Evolutionary conservation across 2,797 vertebrate genomes (phyloP).

Genomic region (Lagocephalus sceleratus): DNA sequence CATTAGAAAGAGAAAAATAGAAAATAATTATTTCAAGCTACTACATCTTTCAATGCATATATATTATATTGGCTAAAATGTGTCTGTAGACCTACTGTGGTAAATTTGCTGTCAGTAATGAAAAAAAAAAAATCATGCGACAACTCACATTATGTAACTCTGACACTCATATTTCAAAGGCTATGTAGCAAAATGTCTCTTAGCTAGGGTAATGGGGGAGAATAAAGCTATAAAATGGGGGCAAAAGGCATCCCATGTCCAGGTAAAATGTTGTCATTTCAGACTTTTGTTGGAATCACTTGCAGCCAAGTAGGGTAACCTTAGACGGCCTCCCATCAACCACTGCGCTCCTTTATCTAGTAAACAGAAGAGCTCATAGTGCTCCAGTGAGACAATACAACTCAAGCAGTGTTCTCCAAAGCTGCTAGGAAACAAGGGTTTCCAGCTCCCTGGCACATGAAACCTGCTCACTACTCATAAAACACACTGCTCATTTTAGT

Average conservation of each 20-base stretch:
- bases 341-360: conserved; percentile 50
- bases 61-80: conserved; percentile 9
- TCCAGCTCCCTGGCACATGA: conserved; percentile 28
- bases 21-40: too few relatives aligned
- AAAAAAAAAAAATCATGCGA: conserved; percentile 17
- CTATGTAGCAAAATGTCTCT: conserved; percentile 2
- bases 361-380: conserved; percentile 57
- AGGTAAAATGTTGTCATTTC: conserved; percentile 27
- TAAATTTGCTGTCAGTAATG: conserved; percentile 38
- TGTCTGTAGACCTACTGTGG: conserved; percentile 14
- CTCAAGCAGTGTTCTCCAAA: conserved; percentile 42
- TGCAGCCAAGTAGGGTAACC: conserved; percentile 47
- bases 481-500: conserved; percentile 8
- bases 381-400: conserved; percentile 41
- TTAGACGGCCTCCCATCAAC: conserved; percentile 46
- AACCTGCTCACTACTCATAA: conserved; percentile 17
- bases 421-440: conserved; percentile 24
- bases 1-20: not conserved
- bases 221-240: conserved; percentile 40
- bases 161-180: conserved; percentile 26
- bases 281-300: conserved; percentile 26
- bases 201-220: not conserved
- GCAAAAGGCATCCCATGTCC: conserved; percentile 11
- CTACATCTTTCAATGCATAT: too few relatives aligned
- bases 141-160: conserved; percentile 43